Conservation (phyloP, 1,140 invertebrate genomes). For the Nomia melanderi region DNA sequence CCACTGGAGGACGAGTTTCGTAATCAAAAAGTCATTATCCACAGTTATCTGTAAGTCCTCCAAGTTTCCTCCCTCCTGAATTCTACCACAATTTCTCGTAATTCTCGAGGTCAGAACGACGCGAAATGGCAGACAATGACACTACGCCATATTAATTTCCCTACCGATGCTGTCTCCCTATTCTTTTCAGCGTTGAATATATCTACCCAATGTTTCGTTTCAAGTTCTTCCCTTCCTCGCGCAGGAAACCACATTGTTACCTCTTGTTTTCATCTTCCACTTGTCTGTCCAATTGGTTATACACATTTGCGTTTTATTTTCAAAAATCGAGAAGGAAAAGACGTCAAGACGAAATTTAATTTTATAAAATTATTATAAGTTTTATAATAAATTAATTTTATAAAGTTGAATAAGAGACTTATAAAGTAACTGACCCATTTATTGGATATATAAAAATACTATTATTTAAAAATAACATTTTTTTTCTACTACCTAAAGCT, state of each 20-base stretch:
- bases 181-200: constrained; percentile 33
- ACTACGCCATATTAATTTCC: constrained; percentile 71
- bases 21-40: constrained; percentile 75
- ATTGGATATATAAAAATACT: no score
- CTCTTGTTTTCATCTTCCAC: constrained; percentile 60
- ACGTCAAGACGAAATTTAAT: no score
- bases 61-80: constrained; percentile 43
- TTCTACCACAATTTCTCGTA: constrained; percentile 57
- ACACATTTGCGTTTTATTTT: constrained; percentile 6
- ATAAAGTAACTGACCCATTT: no score
- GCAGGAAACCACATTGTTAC: constrained; percentile 62
- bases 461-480: no score
- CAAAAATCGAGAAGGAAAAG: neutral
- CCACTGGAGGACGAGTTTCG: constrained; percentile 54
- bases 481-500: no score
- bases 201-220: constrained; percentile 20
- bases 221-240: neutral
- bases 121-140: constrained; percentile 65
- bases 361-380: no score
- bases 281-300: constrained; percentile 44
- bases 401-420: no score
- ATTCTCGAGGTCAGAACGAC: constrained; percentile 42
- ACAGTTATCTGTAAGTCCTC: constrained; percentile 54
- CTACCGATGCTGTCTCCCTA: constrained; percentile 53
- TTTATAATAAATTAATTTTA: no score